phyloP scores from a whole-genome alignment of 2,888 invertebrate genomes.

The Cephonodes hylas region DNA sequence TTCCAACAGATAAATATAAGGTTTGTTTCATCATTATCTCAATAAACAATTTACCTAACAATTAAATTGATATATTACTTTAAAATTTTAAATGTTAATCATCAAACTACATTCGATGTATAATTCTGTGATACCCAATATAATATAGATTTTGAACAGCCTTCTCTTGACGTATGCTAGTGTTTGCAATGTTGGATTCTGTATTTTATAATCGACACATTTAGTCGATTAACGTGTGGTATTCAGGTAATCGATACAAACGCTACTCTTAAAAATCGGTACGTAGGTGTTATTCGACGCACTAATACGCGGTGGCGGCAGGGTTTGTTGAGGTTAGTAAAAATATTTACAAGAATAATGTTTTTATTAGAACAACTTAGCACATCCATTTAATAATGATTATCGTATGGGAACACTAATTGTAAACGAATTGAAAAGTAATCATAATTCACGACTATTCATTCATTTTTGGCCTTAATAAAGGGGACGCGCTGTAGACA shows the following conservation, averaged over 20 bases:
- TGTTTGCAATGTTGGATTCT: background rate
- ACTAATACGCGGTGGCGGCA: constrained; percentile 64
- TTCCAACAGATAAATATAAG: too few relatives aligned
- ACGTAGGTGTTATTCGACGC: constrained; percentile 25
- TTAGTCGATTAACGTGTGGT: constrained; percentile 11
- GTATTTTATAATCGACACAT: background rate
- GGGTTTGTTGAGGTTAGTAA: constrained; percentile 72
- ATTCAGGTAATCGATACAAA: background rate
- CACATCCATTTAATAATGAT: constrained; percentile 21
- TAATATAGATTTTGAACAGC: background rate
- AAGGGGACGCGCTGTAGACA: constrained; percentile 71
- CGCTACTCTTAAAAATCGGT: background rate
- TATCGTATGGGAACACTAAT: background rate
- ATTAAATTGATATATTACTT: background rate
- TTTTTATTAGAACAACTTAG: constrained; percentile 40
- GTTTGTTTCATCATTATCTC: background rate
- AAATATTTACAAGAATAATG: constrained; percentile 49
- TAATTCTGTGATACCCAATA: background rate
- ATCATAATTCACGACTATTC: constrained; percentile 36
- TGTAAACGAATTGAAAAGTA: constrained; percentile 13
- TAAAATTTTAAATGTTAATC: background rate
- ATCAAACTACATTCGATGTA: background rate
- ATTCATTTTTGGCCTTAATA: constrained; percentile 56
- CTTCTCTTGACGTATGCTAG: background rate
- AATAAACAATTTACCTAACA: background rate